Conservation (phyloP, 2,888 invertebrate genomes). For the Drosophila nigricruria region DNA sequence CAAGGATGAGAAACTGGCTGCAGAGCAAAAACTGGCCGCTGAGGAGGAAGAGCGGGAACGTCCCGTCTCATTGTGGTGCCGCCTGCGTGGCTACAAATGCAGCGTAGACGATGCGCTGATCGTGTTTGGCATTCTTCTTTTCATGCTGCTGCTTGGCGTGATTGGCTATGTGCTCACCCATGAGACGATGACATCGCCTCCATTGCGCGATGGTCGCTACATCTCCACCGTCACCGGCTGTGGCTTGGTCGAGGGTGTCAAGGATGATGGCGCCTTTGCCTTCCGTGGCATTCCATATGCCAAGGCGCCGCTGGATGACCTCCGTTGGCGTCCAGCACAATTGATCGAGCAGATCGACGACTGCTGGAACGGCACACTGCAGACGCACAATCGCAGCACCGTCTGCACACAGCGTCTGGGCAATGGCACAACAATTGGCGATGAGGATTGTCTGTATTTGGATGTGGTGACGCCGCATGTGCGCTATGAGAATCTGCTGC, state of each 20-base stretch:
- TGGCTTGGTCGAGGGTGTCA: conserved; percentile 91
- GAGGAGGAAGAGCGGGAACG: conserved; percentile 73
- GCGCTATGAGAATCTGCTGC: conserved; percentile 91
- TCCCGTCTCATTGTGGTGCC: conserved; percentile 86
- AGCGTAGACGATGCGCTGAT: conserved; percentile 88
- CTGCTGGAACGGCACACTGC: conserved; percentile 92
- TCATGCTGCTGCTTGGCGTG: conserved; percentile 88
- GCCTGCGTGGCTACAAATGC: conserved; percentile 89
- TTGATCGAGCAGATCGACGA: conserved; percentile 89
- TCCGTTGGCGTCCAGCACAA: conserved; percentile 90
- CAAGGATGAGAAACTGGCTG: conserved; percentile 85
- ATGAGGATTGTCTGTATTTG: conserved; percentile 93
- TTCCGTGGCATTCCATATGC: conserved; percentile 94
- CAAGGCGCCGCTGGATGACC: conserved; percentile 89
- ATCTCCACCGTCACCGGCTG: conserved; percentile 91
- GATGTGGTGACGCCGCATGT: conserved; percentile 94
- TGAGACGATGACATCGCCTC: conserved; percentile 87
- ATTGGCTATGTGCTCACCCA: conserved; percentile 89
- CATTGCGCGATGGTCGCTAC: conserved; percentile 90
- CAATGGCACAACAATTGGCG: conserved; percentile 89
- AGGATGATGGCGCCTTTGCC: conserved; percentile 92
- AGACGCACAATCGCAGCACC: conserved; percentile 89
- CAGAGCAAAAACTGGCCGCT: conserved; percentile 82
- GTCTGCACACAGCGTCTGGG: conserved; percentile 90
- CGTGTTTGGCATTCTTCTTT: conserved; percentile 87